Percentiles rank a stretch among this genome's conserved stretches.
phyloP scores from a whole-genome alignment of 2,888 invertebrate genomes.

The Drosophila formosana region DNA sequence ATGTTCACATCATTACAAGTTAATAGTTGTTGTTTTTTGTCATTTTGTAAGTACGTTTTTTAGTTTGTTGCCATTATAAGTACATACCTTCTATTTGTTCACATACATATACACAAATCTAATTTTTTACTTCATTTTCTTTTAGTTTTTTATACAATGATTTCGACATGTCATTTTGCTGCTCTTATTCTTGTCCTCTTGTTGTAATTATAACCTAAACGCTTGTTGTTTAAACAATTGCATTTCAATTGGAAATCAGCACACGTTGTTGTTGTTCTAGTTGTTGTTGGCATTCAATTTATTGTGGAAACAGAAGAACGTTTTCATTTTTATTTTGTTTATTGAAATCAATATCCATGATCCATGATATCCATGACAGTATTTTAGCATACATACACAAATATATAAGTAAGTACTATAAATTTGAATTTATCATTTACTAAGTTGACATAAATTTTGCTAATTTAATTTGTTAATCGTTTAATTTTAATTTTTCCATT shows the following conservation, averaged over 20 bases:
- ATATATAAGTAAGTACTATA: slow-evolving; percentile 66
- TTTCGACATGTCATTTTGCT: slow-evolving; percentile 48
- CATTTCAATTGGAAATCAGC: slow-evolving; percentile 60
- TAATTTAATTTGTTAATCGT: slow-evolving; percentile 63
- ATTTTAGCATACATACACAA: slow-evolving; percentile 66
- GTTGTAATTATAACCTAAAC: slow-evolving; percentile 36
- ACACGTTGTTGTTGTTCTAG: slow-evolving; percentile 38
- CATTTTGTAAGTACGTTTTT: slow-evolving; percentile 62
- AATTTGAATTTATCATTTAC: slow-evolving; percentile 78
- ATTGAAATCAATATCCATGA: slow-evolving; percentile 48
- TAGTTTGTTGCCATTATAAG: slow-evolving; percentile 62
- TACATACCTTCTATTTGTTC: slow-evolving; percentile 52
- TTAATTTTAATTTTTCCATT: slow-evolving; percentile 35
- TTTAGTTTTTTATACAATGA: slow-evolving; percentile 61
- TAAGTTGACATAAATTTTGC: slow-evolving; percentile 79
- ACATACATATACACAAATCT: slow-evolving; percentile 74
- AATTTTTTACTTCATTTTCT: slow-evolving; percentile 46
- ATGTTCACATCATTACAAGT: slow-evolving; percentile 85
- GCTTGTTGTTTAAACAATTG: slow-evolving; percentile 35
- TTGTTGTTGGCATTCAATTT: slow-evolving; percentile 60
- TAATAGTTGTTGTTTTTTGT: slow-evolving; percentile 72
- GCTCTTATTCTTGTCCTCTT: slow-evolving; percentile 9
- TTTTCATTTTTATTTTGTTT: slow-evolving; percentile 7
- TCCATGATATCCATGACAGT: slow-evolving; percentile 40
- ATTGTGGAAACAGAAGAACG: slow-evolving; percentile 41